Percentiles rank a stretch among this genome's conserved stretches.
phyloP scores from a whole-genome alignment of 2,113 vertebrate species.

The Felis chaus region DNA sequence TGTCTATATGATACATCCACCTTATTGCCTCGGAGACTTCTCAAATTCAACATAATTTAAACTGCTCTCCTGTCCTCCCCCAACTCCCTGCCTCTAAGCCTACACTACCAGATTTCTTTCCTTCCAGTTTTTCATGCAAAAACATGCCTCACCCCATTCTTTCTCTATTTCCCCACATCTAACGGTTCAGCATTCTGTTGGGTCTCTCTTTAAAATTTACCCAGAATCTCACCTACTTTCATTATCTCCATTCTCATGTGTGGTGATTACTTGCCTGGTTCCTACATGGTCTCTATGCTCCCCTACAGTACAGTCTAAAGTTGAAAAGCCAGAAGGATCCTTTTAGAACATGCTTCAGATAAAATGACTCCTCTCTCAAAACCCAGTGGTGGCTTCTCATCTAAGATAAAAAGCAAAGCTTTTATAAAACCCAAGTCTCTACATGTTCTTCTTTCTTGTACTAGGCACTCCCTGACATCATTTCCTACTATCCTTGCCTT shows the following conservation, averaged over 20 bases:
- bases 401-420: neutral
- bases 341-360: neutral
- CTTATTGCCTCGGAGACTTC: neutral
- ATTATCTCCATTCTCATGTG: neutral
- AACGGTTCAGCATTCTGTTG: neutral
- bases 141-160: neutral
- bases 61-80: neutral
- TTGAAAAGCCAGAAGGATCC: neutral
- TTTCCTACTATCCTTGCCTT: neutral
- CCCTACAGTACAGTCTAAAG: neutral
- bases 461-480: neutral
- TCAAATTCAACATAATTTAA: neutral
- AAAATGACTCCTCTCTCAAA: neutral
- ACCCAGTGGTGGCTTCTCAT: neutral
- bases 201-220: neutral
- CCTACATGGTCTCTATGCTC: neutral
- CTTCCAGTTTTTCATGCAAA: neutral
- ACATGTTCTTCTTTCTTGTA: neutral
- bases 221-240: neutral
- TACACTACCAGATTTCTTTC: neutral
- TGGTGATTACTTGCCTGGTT: neutral
- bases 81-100: rapidly evolving
- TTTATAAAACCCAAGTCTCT: neutral
- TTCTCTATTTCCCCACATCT: neutral
- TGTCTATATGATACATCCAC: neutral